phyloP scores from a whole-genome alignment of 2,888 invertebrate genomes.

The Brachynemurus nebulosus region DNA sequence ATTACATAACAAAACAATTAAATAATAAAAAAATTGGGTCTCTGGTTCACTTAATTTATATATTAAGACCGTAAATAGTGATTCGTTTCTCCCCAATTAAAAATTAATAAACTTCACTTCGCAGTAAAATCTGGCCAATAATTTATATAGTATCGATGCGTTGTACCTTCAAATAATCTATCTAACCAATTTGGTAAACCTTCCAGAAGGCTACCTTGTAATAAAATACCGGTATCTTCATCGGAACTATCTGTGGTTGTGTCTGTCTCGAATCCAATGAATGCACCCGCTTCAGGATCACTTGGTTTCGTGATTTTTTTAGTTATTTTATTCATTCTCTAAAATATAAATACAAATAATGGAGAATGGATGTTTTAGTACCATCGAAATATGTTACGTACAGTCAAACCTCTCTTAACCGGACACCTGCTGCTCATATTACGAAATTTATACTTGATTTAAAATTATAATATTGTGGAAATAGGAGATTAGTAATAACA shows the following conservation, averaged over 20 bases:
- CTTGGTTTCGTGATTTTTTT: conserved; percentile 5
- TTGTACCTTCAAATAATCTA: conserved; percentile 88
- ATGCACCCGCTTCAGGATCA: conserved; percentile 71
- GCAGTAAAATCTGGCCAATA: conserved; percentile 96
- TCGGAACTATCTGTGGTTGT: conserved; percentile 38
- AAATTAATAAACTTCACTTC: conserved; percentile 40
- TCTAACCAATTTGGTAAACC: conserved; percentile 95
- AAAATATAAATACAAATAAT: conserved; percentile 15
- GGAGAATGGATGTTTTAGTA: too few species aligned
- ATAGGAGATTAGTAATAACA: too few species aligned
- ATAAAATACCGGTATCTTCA: conserved; percentile 34
- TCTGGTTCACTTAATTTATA: too few species aligned
- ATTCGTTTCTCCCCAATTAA: too few species aligned
- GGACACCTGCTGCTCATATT: too few species aligned
- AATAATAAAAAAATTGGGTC: too few species aligned
- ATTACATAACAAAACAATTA: too few species aligned
- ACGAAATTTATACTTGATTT: too few species aligned
- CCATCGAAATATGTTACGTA: too few species aligned
- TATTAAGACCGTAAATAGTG: too few species aligned
- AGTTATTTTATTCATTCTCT: conserved; percentile 60
- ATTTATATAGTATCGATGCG: conserved; percentile 89
- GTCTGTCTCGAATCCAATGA: conserved; percentile 68
- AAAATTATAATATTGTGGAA: too few species aligned
- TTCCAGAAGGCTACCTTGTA: conserved; percentile 53
- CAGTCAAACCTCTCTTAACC: too few species aligned